Evolutionary conservation across 2,113 vertebrate species (phyloP).

Genomic region (Anseranas semipalmata): DNA sequence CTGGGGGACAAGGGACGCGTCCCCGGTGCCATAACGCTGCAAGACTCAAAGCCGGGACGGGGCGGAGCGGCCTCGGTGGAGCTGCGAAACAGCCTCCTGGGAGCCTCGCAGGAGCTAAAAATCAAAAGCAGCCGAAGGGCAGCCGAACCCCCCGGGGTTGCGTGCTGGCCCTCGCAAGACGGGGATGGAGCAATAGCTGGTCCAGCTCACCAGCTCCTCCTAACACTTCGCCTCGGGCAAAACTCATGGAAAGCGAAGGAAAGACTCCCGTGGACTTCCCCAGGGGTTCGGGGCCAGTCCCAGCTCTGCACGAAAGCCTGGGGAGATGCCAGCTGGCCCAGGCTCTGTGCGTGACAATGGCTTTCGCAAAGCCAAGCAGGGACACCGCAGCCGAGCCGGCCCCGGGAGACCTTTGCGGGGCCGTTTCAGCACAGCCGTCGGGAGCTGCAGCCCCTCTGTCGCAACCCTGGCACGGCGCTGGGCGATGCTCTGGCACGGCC

Average conservation of each 20-base stretch:
- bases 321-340: slow-evolving; percentile 38
- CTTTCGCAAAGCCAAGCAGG: background rate
- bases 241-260: slow-evolving; percentile 65
- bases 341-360: slow-evolving; percentile 8
- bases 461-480: background rate
- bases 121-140: background rate
- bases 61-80: background rate
- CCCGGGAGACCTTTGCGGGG: background rate
- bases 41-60: background rate
- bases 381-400: fast-evolving
- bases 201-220: slow-evolving; percentile 20
- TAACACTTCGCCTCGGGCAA: background rate
- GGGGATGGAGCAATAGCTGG: slow-evolving; percentile 47
- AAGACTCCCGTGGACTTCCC: slow-evolving; percentile 31
- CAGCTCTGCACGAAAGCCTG: slow-evolving; percentile 18
- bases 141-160: background rate
- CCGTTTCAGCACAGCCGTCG: slow-evolving; percentile 27
- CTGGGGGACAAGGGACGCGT: background rate
- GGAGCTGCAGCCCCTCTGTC: background rate
- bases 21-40: background rate
- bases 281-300: background rate
- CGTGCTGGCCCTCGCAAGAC: background rate
- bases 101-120: background rate
- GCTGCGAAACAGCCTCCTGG: background rate
- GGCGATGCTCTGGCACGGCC: background rate